Evolutionary conservation across 2,113 vertebrate genomes (phyloP).

Genomic region (Canis aureus): DNA sequence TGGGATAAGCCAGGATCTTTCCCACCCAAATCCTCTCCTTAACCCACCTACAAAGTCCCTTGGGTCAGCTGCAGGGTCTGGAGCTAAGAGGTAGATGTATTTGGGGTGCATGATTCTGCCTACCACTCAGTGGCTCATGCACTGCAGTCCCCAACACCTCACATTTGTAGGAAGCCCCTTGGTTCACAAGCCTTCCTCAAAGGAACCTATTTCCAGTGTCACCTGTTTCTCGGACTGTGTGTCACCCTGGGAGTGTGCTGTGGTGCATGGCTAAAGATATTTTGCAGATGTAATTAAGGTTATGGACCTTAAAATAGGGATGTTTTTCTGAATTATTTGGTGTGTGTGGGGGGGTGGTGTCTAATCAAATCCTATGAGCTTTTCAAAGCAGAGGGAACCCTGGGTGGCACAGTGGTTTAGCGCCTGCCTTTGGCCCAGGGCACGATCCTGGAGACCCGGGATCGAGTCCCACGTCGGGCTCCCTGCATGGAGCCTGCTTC

Average conservation of each 20-base stretch:
- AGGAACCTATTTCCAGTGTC: neutral
- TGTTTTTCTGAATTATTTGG: too few species aligned
- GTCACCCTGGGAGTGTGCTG: neutral
- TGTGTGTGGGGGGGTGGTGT: too few species aligned
- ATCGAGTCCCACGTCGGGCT: too few species aligned
- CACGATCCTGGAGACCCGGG: too few species aligned
- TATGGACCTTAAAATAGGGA: neutral
- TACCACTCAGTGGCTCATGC: neutral
- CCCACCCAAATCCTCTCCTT: neutral
- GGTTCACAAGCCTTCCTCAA: neutral
- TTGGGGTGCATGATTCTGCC: neutral
- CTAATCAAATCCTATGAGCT: too few species aligned
- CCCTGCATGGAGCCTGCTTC: too few species aligned
- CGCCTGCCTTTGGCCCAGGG: too few species aligned
- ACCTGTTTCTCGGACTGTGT: neutral
- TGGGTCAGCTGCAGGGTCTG: neutral
- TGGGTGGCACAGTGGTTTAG: too few species aligned
- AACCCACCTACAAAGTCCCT: neutral
- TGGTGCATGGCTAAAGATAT: neutral
- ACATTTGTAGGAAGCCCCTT: neutral
- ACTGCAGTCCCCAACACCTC: neutral
- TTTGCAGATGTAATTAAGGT: neutral
- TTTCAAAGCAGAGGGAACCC: too few species aligned
- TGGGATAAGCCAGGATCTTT: neutral
- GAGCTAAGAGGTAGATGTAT: neutral